These are phyloP conservation scores for Leptinotarsa haldemani DNA, from an alignment of 2,888 invertebrate genomes.

Conservation along the genomic window DNA sequence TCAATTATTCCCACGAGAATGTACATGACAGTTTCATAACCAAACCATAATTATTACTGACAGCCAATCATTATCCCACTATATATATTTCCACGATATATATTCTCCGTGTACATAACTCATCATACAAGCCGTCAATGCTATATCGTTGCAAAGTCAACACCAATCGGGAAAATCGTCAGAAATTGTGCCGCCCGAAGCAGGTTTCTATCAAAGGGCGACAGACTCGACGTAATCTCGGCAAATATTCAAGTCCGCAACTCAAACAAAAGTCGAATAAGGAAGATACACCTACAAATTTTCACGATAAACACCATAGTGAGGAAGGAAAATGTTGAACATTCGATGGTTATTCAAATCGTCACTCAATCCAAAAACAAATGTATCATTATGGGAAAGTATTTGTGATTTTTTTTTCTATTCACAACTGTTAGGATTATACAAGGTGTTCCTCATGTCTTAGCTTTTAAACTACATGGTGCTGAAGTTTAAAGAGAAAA, in stretches of 20 bases:
- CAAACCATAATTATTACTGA: slow-evolving; percentile 17
- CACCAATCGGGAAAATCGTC: slow-evolving; percentile 16
- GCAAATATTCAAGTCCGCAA: slow-evolving; percentile 49
- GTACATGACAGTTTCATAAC: slow-evolving; percentile 7
- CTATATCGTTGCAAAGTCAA: slow-evolving; percentile 9
- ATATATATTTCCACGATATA: slow-evolving; percentile 4
- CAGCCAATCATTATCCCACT: slow-evolving; percentile 13
- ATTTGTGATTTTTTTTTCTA: too few species aligned
- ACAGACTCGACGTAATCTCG: slow-evolving; percentile 28
- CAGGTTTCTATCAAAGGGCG: slow-evolving; percentile 38
- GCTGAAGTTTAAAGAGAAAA: too few species aligned
- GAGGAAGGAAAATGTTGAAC: not conserved
- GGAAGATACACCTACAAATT: slow-evolving; percentile 12
- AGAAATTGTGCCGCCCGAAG: slow-evolving; percentile 16
- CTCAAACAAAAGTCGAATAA: slow-evolving; percentile 46
- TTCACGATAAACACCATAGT: not conserved
- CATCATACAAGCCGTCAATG: slow-evolving; percentile 12
- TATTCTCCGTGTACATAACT: slow-evolving; percentile 12
- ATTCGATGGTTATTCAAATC: too few species aligned
- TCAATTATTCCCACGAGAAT: not conserved
- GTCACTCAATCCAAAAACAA: too few species aligned
- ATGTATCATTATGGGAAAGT: too few species aligned
- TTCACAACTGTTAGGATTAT: too few species aligned
- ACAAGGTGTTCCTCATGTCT: too few species aligned
- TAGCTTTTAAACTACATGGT: too few species aligned